Percentiles rank a stretch among this genome's conserved stretches.
Evolutionary conservation across 2,797 vertebrate species (phyloP).

Genomic region (Sebastes matsubarae): DNA sequence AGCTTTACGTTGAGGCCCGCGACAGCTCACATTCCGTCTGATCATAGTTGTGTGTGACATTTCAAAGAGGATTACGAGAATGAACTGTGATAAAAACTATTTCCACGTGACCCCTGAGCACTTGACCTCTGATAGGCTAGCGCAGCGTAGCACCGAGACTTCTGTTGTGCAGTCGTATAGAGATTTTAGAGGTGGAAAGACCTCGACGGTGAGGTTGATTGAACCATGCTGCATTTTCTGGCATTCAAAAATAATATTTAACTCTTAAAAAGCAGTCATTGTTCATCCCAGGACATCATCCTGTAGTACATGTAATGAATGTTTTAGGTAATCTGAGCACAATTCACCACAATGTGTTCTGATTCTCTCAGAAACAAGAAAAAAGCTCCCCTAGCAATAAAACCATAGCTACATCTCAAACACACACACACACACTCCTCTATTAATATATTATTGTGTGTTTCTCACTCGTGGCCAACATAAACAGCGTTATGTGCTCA

Average conservation of each 20-base stretch:
- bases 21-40: conserved; percentile 74
- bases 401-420: background rate
- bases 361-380: conserved; percentile 12
- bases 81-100: conserved; percentile 81
- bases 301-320: background rate
- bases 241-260: background rate
- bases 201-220: background rate
- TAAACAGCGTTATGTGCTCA: conserved; percentile 79
- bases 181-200: background rate
- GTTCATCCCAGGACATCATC: background rate
- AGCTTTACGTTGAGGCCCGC: conserved; percentile 33
- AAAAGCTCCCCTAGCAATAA: conserved; percentile 7
- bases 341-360: background rate
- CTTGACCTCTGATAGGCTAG: conserved; percentile 69
- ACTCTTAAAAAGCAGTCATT: background rate
- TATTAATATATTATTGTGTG: conserved; percentile 69
- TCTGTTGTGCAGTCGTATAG: background rate
- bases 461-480: conserved; percentile 77
- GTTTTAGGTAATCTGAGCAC: background rate
- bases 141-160: conserved; percentile 30
- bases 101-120: conserved; percentile 78
- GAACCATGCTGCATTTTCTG: background rate
- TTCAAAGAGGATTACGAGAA: conserved; percentile 80
- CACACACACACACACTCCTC: conserved; percentile 19
- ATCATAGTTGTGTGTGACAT: conserved; percentile 80